Base-by-base conservation (phyloP, 2,888 invertebrate genomes). In the Drosophila peninsularis region DNA sequence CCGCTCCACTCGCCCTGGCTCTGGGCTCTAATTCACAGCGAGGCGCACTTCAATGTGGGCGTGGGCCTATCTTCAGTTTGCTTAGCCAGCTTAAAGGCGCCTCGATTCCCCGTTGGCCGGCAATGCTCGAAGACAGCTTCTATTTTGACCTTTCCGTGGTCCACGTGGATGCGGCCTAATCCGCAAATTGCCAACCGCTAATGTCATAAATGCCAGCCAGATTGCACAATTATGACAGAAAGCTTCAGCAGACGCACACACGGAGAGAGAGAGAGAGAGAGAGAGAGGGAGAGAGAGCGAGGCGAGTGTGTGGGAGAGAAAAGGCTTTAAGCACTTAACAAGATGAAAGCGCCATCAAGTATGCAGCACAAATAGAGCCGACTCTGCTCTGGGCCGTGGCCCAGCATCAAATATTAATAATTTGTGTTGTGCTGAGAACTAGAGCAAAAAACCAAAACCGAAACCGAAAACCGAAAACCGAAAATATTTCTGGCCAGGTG, bases 261-360 rank as follows among this genome's bases (percentile, higher is more conserved):
- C 7, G n/a, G 4, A 13, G 11, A 19, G 11, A 19, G 41, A 5
- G 41, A 19, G 17, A 1, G 42, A 6, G 24, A 3, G n/a, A 9
- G 37, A 3, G 37, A 7, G 17, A 7, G 47, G 11, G 47, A 17
- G 49, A 7, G 19, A 14, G 49, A 1, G 62, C n/a, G 39, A n/a
- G n/a, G n/a, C n/a, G n/a, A n/a, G n/a, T 21, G 53, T 27, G 62
- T 19, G 47, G 27, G 27, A 55, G 60, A 41, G 68, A 19, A 74
- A 84, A 88, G 82, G 83, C 78, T 90, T 88, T 71, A 75, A 88
- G 89, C 85, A 90, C 89, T 85, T 83, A 88, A 75, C 75, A 56
- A 80, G 85, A 85, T 85, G 85, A 90, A 77, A 75, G 80, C 75
- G 47, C 56, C 89, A 82, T 90, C 80, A 88, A 78, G 75, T 88